Evolutionary conservation across 2,113 vertebrate species (phyloP).

Genomic region (Seriola quinqueradiata): DNA sequence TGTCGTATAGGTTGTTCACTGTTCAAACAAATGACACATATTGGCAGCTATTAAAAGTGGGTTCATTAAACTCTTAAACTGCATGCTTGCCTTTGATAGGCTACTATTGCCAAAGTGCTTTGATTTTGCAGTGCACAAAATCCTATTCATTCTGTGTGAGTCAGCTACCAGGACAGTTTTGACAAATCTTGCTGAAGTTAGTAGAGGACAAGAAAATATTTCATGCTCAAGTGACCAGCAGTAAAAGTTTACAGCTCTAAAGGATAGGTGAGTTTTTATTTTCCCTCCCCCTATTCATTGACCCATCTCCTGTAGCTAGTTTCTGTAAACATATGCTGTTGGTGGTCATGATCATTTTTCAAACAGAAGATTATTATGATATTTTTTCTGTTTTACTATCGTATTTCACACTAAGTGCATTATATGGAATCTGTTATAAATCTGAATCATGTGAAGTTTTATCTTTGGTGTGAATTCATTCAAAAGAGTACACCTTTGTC

Average conservation of each 20-base stretch:
- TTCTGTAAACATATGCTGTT: not conserved
- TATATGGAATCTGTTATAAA: too few relatives aligned
- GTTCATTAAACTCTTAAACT: conserved; percentile 9
- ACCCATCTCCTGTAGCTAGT: not conserved
- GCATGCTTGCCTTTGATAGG: conserved; percentile 31
- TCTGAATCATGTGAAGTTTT: too few relatives aligned
- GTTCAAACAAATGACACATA: conserved; percentile 67
- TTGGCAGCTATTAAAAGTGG: conserved; percentile 39
- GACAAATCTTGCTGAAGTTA: not conserved
- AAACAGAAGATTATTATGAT: not conserved
- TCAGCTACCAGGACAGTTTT: not conserved
- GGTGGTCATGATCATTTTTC: not conserved
- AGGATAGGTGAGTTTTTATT: conserved; percentile 28
- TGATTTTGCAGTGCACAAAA: not conserved
- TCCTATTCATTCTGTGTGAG: not conserved
- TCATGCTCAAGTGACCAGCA: not conserved
- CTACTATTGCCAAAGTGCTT: conserved; percentile 12
- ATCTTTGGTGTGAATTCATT: conserved; percentile 16
- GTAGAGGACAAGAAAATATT: not conserved
- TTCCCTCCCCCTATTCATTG: not conserved
- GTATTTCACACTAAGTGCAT: too few relatives aligned
- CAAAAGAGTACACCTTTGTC: not conserved
- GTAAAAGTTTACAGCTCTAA: conserved; percentile 8
- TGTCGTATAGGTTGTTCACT: conserved; percentile 28
- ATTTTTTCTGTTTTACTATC: not conserved